A percentile compares a stretch with the other conserved stretches of the same genome.
These are phyloP conservation scores for Himalopsyche anomala DNA, from an alignment of 2,888 invertebrate species.

Conservation along the genomic window DNA sequence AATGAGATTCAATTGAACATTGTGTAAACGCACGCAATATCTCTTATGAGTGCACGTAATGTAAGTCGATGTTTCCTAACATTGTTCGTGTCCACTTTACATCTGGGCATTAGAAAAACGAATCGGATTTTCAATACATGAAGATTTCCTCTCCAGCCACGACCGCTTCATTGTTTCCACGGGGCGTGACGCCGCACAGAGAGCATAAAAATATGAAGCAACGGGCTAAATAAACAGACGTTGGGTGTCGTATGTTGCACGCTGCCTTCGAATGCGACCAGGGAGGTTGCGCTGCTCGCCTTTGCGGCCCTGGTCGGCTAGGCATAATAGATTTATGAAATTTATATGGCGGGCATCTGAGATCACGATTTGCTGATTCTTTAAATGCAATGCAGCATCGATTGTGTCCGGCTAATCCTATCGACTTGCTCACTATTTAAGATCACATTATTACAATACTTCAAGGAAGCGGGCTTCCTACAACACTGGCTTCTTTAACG, in stretches of 20 bases:
- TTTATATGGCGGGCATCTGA: constrained; percentile 62
- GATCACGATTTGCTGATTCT: constrained; percentile 65
- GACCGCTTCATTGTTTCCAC: constrained; percentile 61
- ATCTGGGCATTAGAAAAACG: constrained; percentile 49
- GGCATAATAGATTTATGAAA: constrained; percentile 65
- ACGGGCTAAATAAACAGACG: constrained; percentile 57
- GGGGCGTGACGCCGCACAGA: constrained; percentile 56
- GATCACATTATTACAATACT: neutral
- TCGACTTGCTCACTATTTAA: constrained; percentile 16
- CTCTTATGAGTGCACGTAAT: constrained; percentile 40
- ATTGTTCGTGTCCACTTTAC: constrained; percentile 49
- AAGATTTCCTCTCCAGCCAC: constrained; percentile 54
- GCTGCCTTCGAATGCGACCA: constrained; percentile 37
- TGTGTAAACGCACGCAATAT: constrained; percentile 38
- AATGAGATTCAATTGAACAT: constrained; percentile 38
- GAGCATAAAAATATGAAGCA: constrained; percentile 55
- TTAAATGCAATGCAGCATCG: constrained; percentile 59
- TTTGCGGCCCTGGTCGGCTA: constrained; percentile 8
- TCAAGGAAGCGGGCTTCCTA: neutral
- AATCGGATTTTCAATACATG: constrained; percentile 44
- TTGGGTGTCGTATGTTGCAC: constrained; percentile 60
- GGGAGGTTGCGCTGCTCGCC: neutral
- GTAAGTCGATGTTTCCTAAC: constrained; percentile 38
- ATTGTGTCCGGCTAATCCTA: constrained; percentile 62
- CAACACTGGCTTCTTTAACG: too few relatives aligned